phyloP scores from a whole-genome alignment of 2,888 invertebrate genomes.

The Parthenolecanium corni region DNA sequence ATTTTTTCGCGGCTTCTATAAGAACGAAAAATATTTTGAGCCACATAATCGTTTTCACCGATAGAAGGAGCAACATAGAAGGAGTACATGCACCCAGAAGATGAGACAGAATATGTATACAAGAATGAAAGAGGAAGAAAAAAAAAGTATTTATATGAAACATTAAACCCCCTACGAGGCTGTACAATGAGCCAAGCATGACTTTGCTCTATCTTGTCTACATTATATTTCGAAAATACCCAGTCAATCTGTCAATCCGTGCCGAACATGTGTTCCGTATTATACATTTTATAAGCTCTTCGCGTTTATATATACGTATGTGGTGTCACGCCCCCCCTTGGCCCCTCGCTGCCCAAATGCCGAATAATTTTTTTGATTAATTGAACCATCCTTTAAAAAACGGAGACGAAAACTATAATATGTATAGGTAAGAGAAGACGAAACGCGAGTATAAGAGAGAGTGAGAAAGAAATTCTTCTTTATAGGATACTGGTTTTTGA shows the following conservation, averaged over 20 bases:
- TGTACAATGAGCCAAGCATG: slow-evolving; percentile 29
- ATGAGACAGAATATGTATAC: too few relatives aligned
- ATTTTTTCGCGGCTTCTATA: too few relatives aligned
- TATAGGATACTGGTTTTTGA: slow-evolving; percentile 1
- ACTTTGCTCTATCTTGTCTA: slow-evolving; percentile 10
- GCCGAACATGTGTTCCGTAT: slow-evolving; percentile 22
- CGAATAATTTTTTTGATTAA: slow-evolving; percentile 24
- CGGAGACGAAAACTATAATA: too few relatives aligned
- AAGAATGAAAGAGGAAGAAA: slow-evolving; percentile 8
- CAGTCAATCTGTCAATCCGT: slow-evolving; percentile 28
- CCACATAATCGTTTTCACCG: too few relatives aligned
- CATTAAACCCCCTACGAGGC: slow-evolving; percentile 23
- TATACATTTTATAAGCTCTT: not conserved
- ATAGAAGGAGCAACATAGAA: too few relatives aligned
- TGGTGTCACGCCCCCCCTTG: slow-evolving; percentile 17
- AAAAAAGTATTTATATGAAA: not conserved
- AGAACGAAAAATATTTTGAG: too few relatives aligned
- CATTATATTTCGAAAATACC: slow-evolving; percentile 18
- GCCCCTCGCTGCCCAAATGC: not conserved
- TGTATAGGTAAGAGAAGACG: too few relatives aligned
- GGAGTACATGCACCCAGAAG: too few relatives aligned
- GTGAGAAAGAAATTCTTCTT: not conserved
- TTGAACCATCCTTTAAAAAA: slow-evolving; percentile 22
- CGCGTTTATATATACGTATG: not conserved
- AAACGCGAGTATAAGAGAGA: too few relatives aligned